Base-by-base conservation (phyloP, 2,888 invertebrate species). In the Graphium colonna region DNA sequence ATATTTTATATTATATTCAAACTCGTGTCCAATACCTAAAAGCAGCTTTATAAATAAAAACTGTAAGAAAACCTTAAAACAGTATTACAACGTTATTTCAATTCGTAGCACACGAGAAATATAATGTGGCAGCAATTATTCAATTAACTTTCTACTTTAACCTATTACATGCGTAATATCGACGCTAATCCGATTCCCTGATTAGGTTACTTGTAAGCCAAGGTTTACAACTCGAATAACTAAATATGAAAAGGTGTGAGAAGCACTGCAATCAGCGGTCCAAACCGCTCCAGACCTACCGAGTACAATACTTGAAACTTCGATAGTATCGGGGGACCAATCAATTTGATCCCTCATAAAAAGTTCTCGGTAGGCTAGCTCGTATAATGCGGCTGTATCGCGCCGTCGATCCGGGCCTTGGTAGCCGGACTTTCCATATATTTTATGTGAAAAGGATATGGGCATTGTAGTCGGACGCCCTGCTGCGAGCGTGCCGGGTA, bases 321-420 rank as follows among this genome's bases (percentile, higher is more conserved):
- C 68, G 88, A 89, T 89, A 79, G 77, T 86, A 89, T 89, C 89
- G 73, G 71, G 74, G 74, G 82, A 85, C 88, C 86, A 87, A 89
- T 89, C 89, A 88, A 89, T 89, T 89, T 87, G 85, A 88, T 87
- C 85, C 85, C 85, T 83, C 84, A 83, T 87, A 89, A 88, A 87
- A 89, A 87, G 79, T 79, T 82, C 83, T 82, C 78, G 74, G 86
- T 73, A 79, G 77, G 80, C 77, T 75, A 78, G 79, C 72, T 71
- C 71, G 79, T 73, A 84, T 82, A 84, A 82, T 82, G 71, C 78
- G 66, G 69, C 60, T 65, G 73, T 89, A 88, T 88, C 88, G 75
- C 68, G 75, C 69, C 82, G 84, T 87, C 88, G 86, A 87, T 75
- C 75, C 75, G 67, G 72, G 77, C 28, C 48, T 71, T 82, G 81